Percentiles rank a stretch among this genome's conserved stretches.
Conservation (phyloP, 1,140 invertebrate species). For the Sycophaga agraensis region DNA sequence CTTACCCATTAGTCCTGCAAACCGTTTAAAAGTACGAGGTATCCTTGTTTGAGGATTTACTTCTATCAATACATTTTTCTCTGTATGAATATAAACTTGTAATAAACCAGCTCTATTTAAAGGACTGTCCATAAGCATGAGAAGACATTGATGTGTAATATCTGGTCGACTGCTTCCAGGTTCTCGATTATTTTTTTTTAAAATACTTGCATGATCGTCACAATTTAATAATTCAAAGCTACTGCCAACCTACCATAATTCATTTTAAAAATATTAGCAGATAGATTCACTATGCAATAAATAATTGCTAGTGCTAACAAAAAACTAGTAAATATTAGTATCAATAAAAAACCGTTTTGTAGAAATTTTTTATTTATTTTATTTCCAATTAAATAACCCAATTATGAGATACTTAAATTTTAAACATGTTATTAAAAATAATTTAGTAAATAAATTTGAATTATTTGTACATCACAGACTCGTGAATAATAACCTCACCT, state of each 20-base stretch:
- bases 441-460: neutral
- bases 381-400: neutral
- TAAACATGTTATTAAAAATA: neutral
- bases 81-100: conserved; percentile 94
- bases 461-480: neutral
- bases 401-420: neutral
- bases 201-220: conserved; percentile 84
- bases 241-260: conserved; percentile 71
- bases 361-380: neutral
- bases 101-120: conserved; percentile 87
- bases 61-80: conserved; percentile 97
- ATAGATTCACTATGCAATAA: no score
- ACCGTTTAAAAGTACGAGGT: conserved; percentile 96
- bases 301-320: no score
- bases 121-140: conserved; percentile 96
- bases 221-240: conserved; percentile 91
- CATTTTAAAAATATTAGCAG: no score
- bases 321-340: no score
- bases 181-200: conserved; percentile 84
- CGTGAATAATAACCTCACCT: conserved; percentile 64
- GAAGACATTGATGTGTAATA: conserved; percentile 91
- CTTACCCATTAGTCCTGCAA: conserved; percentile 96
- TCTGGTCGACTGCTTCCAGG: conserved; percentile 86
- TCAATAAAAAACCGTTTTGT: neutral
- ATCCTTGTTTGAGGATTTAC: conserved; percentile 98